Evolutionary conservation across 2,888 invertebrate species (phyloP), one percentile per base, ranked within the genome.

Genomic region (Hololepta plana): DNA sequence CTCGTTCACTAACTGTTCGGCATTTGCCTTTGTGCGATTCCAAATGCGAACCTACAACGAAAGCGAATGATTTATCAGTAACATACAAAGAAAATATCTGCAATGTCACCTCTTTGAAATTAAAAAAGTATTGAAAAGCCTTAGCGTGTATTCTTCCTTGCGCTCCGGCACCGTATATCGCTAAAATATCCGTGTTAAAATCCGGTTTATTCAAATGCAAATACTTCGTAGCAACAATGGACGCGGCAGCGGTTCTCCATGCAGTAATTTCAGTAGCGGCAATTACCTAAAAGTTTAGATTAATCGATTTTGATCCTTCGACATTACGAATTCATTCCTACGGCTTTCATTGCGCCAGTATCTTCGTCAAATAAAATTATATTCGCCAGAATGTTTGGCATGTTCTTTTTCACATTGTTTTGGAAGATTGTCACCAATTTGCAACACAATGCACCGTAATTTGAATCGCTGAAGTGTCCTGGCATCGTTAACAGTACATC

Each of bases 221-320:
- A 39, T 61, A 47, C 37, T 62, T 60, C 2, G 66, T 65, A 6
- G 65, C 64, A 2, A 62, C 55, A 23, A 59, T 47, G 1, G 66
- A 65, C 3, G 65, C 64, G n/a, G 62, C 59, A 0, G 64, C 64
- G 2, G 67, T 67, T 32, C 67, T 51, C 60, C 62, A 62, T 1
- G 55, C 57, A 4, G 67, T 67, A 11, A 67, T 61, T 29, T 59
- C 57, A 2, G 57, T 61, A 10, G 51, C 66, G 26, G 57, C 60
- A 37, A 67, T 46, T 4, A 57, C 42, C 57, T 57, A 29, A 24
- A 41, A 37, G 9, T 21, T 8, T 9, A 8, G 12, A 23, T 7
- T n/a, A 21, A 8, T 8, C 6, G 9, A 21, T 9, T 8, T 21
- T 21, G 10, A 9, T 6, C 21, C 26, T 6, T 15, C 24, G 11